Evolutionary conservation across 2,113 vertebrate genomes (phyloP).

Genomic region (Lophotis ruficrista): DNA sequence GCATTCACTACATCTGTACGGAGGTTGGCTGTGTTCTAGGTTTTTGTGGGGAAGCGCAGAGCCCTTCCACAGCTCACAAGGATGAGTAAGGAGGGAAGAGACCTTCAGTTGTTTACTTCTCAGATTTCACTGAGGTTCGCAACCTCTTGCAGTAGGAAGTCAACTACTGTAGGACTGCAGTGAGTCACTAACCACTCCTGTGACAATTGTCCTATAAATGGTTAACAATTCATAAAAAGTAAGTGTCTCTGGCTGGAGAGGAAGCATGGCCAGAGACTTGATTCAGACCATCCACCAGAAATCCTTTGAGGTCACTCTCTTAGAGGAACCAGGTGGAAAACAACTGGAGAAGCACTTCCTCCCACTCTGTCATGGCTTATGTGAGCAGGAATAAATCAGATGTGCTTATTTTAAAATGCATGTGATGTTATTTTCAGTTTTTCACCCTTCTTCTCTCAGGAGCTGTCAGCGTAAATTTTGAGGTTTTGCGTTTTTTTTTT

Average conservation of each 20-base stretch:
- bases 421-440: neutral
- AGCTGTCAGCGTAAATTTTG: neutral
- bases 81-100: neutral
- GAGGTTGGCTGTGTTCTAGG: neutral
- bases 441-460: neutral
- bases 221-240: constrained; percentile 18
- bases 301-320: neutral
- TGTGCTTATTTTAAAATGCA: neutral
- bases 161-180: neutral
- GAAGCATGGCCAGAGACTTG: neutral
- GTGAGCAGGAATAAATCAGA: neutral
- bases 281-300: neutral
- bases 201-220: neutral
- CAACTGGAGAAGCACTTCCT: neutral
- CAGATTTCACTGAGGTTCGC: neutral
- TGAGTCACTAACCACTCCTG: neutral
- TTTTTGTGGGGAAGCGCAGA: neutral
- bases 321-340: constrained; percentile 5
- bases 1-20: neutral
- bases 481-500: neutral
- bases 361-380: neutral
- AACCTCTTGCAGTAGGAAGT: neutral
- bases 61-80: neutral
- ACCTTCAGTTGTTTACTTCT: neutral
- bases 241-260: neutral